Conservation (phyloP, 2,888 invertebrate species). For the Cheilosia vernalis region DNA sequence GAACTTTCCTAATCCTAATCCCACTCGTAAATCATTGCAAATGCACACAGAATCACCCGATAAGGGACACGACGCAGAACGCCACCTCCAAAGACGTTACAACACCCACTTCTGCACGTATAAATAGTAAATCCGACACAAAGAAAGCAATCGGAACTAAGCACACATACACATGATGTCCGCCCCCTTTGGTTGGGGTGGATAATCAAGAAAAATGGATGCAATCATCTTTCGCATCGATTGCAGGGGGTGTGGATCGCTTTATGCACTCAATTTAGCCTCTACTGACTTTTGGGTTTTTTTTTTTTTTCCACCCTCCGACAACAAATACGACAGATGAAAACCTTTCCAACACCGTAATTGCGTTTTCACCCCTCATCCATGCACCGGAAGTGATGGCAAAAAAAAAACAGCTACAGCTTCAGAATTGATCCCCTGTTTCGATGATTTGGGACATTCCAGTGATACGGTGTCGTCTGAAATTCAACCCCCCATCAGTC, state of each 20-base stretch:
- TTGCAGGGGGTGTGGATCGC: conserved; percentile 46
- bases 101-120: conserved; percentile 21
- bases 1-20: conserved; percentile 46
- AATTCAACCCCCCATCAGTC: conserved; percentile 26
- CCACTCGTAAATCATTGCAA: conserved; percentile 61
- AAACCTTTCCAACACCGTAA: conserved; percentile 57
- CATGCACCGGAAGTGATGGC: conserved; percentile 46
- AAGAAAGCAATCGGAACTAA: conserved; percentile 62
- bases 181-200: conserved; percentile 19
- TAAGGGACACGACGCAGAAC: conserved; percentile 30
- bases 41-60: conserved; percentile 59
- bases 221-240: conserved; percentile 68
- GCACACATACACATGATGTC: conserved; percentile 47
- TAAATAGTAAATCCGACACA: conserved; percentile 64
- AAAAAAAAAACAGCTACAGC: conserved; percentile 20
- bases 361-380: conserved; percentile 65
- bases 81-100: conserved; percentile 25
- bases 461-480: conserved; percentile 28
- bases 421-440: conserved; percentile 51
- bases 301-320: conserved; percentile 18
- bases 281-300: conserved; percentile 22
- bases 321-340: conserved; percentile 60
- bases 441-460: conserved; percentile 64
- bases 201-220: conserved; percentile 71
- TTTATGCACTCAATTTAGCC: conserved; percentile 61